Conservation (phyloP, 2,888 invertebrate genomes). For the Chrysodeixis includens region DNA sequence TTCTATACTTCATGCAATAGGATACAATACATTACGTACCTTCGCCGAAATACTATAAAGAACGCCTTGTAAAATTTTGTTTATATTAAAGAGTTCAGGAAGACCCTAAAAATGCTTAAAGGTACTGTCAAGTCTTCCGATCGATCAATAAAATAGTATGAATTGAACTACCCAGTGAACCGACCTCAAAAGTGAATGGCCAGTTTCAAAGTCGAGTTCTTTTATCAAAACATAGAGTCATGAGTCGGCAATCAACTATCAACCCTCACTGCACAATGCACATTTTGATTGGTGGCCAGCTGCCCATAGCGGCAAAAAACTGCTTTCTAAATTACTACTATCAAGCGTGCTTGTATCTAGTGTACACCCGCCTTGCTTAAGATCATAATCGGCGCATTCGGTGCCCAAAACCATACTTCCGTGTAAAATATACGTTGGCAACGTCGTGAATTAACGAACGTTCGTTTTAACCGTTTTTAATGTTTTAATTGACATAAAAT, state of each 20-base stretch:
- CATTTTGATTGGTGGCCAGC: constrained; percentile 86
- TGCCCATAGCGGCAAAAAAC: constrained; percentile 83
- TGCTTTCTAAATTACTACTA: constrained; percentile 85
- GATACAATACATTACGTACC: background rate
- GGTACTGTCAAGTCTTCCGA: background rate
- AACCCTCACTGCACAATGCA: constrained; percentile 82
- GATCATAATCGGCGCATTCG: constrained; percentile 81
- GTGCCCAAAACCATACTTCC: constrained; percentile 72
- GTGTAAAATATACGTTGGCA: constrained; percentile 74
- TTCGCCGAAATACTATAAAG: no score
- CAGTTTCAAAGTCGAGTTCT: constrained; percentile 55
- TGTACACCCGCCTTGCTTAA: constrained; percentile 74
- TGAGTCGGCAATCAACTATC: constrained; percentile 80
- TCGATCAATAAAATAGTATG: constrained; percentile 35
- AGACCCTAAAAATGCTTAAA: no score
- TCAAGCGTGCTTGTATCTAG: constrained; percentile 70
- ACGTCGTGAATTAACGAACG: constrained; percentile 62
- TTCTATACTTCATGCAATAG: background rate
- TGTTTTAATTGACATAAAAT: constrained; percentile 23
- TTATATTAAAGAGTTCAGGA: no score
- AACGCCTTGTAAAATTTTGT: no score
- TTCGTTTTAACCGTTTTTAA: constrained; percentile 47
- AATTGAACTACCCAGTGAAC: constrained; percentile 26
- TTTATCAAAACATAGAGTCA: constrained; percentile 71
- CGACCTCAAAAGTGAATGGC: constrained; percentile 43